Conservation (phyloP, 2,797 vertebrate genomes). For the Aplochiton taeniatus region DNA sequence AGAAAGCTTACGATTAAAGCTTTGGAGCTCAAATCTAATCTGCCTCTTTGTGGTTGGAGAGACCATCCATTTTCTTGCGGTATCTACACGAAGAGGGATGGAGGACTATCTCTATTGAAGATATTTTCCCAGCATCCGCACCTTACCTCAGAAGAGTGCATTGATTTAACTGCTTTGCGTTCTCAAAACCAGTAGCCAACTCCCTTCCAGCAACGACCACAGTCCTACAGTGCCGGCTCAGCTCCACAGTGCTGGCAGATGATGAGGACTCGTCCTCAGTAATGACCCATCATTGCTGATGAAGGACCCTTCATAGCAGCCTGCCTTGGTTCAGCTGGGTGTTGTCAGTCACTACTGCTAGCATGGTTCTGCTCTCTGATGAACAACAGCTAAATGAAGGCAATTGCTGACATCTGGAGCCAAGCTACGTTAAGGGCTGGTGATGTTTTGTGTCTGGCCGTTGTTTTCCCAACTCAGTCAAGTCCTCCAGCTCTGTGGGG, state of each 20-base stretch:
- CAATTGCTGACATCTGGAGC: conserved; percentile 59
- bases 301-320: conserved; percentile 43
- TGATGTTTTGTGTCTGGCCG: conserved; percentile 46
- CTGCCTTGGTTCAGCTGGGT: conserved; percentile 28
- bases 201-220: too few relatives aligned
- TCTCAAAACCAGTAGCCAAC: too few relatives aligned
- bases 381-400: conserved; percentile 36
- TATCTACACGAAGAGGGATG: neutral
- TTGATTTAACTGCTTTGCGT: too few relatives aligned
- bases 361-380: conserved; percentile 51
- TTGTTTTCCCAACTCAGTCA: neutral
- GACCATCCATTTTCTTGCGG: neutral
- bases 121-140: too few relatives aligned
- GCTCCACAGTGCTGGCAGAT: too few relatives aligned
- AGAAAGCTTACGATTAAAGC: conserved; percentile 69
- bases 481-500: conserved; percentile 23
- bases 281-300: conserved; percentile 55
- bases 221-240: too few relatives aligned
- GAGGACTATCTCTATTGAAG: too few relatives aligned
- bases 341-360: conserved; percentile 23
- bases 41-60: conserved; percentile 53
- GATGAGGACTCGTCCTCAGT: conserved; percentile 34
- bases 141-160: too few relatives aligned
- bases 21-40: conserved; percentile 61
- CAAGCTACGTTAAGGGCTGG: conserved; percentile 54